A percentile compares a stretch with the other conserved stretches of the same genome.
These are phyloP conservation scores for Eledona agricola DNA, from an alignment of 2,888 invertebrate genomes.

Conservation along the genomic window DNA sequence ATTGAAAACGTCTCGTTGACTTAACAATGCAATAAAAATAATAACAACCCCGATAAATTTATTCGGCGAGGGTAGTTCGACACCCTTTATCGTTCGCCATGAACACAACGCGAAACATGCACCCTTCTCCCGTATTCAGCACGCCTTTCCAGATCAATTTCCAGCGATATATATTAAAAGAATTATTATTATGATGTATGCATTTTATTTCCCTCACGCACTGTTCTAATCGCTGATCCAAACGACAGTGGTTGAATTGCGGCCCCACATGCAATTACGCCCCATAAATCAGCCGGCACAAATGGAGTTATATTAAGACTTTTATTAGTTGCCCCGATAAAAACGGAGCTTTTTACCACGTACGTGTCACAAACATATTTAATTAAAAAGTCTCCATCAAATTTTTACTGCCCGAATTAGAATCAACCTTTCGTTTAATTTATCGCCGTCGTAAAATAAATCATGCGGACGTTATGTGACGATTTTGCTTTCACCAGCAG, in stretches of 20 bases:
- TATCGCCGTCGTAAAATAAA: constrained; percentile 17
- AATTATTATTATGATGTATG: constrained; percentile 52
- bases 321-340: constrained; percentile 45
- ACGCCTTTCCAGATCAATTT: constrained; percentile 46
- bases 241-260: constrained; percentile 54
- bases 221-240: constrained; percentile 50
- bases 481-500: neutral
- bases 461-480: neutral
- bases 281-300: constrained; percentile 57
- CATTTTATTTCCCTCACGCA: constrained; percentile 55
- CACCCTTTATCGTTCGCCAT: constrained; percentile 25
- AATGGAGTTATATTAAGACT: constrained; percentile 58
- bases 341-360: constrained; percentile 28
- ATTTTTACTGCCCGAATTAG: constrained; percentile 17
- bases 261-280: constrained; percentile 59
- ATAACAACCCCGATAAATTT: constrained; percentile 25
- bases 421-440: constrained; percentile 18
- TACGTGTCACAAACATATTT: constrained; percentile 32
- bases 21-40: constrained; percentile 26
- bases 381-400: constrained; percentile 31
- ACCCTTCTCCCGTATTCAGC: constrained; percentile 28
- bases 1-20: constrained; percentile 15
- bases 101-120: constrained; percentile 31
- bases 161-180: constrained; percentile 46
- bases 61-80: constrained; percentile 23